phyloP scores from a whole-genome alignment of 1,140 invertebrate genomes.

The Nebria ingens region DNA sequence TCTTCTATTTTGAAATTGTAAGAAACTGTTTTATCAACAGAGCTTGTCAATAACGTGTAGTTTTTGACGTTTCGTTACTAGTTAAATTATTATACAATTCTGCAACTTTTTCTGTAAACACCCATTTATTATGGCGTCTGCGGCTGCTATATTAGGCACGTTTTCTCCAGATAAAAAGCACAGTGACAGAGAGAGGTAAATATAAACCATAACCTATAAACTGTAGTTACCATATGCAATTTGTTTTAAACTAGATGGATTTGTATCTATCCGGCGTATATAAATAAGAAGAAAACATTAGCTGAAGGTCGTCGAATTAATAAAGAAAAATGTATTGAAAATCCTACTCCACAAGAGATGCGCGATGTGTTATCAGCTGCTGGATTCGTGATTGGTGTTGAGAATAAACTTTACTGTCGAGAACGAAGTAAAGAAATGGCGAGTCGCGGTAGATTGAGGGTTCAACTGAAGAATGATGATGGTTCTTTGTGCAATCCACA shows the following conservation, averaged over 20 bases:
- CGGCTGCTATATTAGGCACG: too few species aligned
- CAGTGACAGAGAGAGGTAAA: constrained; percentile 46
- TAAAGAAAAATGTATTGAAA: constrained; percentile 82
- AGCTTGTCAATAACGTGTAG: neutral
- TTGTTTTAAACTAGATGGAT: constrained; percentile 73
- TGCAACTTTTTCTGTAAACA: neutral
- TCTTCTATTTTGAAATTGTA: too few species aligned
- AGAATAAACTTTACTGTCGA: constrained; percentile 89
- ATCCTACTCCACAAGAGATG: constrained; percentile 90
- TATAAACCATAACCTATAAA: neutral
- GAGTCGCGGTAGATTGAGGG: constrained; percentile 75
- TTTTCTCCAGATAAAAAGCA: constrained; percentile 52
- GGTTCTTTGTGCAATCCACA: constrained; percentile 62
- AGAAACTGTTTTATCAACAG: too few species aligned
- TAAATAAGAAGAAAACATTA: constrained; percentile 87
- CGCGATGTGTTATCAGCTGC: constrained; percentile 76
- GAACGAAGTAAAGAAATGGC: constrained; percentile 81
- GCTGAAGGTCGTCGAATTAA: constrained; percentile 76
- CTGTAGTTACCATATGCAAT: constrained; percentile 7
- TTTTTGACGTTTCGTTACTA: neutral
- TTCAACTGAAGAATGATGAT: constrained; percentile 90
- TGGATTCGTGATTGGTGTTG: constrained; percentile 77
- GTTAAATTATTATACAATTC: neutral
- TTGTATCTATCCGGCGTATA: constrained; percentile 92
- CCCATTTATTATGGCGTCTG: neutral